A percentile compares a stretch with the other conserved stretches of the same genome.
Conservation (phyloP, 1,140 invertebrate species). For the Phenacoccus solenopsis region DNA sequence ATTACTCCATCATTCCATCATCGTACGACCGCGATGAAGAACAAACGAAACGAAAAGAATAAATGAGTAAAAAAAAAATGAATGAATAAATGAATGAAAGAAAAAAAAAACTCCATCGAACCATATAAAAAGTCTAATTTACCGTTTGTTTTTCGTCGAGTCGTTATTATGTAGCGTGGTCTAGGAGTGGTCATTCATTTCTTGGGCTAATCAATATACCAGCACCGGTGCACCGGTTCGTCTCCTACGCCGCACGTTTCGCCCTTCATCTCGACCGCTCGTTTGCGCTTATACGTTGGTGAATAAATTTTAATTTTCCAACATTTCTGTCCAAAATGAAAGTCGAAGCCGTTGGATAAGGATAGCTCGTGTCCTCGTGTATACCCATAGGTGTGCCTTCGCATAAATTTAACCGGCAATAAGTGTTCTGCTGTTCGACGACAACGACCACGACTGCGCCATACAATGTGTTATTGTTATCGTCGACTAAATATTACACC, state of each 20-base stretch:
- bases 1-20: too few species aligned
- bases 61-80: too few species aligned
- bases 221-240: too few species aligned
- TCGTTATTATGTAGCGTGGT: background rate
- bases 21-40: background rate
- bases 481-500: too few species aligned
- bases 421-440: background rate
- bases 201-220: background rate
- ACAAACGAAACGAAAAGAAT: background rate
- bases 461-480: too few species aligned
- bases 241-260: background rate
- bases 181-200: background rate
- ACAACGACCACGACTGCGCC: too few species aligned
- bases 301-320: background rate
- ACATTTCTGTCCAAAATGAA: background rate
- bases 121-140: background rate
- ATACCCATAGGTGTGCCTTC: background rate
- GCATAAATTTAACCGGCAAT: background rate
- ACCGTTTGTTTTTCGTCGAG: slow-evolving; percentile 1
- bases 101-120: too few species aligned
- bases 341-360: too few species aligned
- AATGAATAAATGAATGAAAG: too few species aligned
- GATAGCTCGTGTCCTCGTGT: too few species aligned
- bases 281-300: too few species aligned
- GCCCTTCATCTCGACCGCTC: too few species aligned